Evolutionary conservation across 1,140 invertebrate species (phyloP), one percentile per base, ranked within the genome.

Genomic region (Aleiodes sp.): DNA sequence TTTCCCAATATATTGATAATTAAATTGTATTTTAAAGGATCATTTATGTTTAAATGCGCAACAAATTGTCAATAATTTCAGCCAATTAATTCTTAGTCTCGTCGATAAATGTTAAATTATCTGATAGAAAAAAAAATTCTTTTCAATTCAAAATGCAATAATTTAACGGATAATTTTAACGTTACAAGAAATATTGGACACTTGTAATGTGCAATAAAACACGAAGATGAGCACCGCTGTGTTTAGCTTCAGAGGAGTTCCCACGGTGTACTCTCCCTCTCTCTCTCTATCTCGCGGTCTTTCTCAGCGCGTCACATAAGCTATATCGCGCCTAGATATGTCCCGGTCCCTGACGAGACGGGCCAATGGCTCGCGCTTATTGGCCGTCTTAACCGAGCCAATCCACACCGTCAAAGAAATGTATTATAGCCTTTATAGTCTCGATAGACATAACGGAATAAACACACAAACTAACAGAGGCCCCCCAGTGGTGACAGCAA

Each of bases 291-390:
- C 24, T 56, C 24, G 24, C 24, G n/a, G 19, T 19, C 8, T 56
- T 19, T 65, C 28, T 65, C 35, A 43, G 33, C 71, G 71, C 70
- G 67, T 78, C 78, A 62, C 75, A 73, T 73, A 73, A n/a, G 70
- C 73, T 74, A 73, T 75, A 77, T 78, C 73, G 43, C 65, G 66
- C 67, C 62, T 75, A 80, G 74, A 79, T 78, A 75, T 71, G 70
- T 75, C 60, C 65, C 60, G n/a, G 60, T 70, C 61, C 33, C 14
- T 63, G 65, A 63, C 33, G 46, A 39, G 61, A 63, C 46, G 19
- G 46, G 31, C 41, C 70, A 57, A 73, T 79, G 70, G 60, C 70
- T 66, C 70, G 33, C 52, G 69, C 73, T 72, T 73, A 81, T 81
- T 79, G 76, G 74, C 64, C 72, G 71, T 75, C 76, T 3, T 72